Evolutionary conservation across 2,797 vertebrate species (phyloP).

Genomic region (Cryptoblepharus egeriae): DNA sequence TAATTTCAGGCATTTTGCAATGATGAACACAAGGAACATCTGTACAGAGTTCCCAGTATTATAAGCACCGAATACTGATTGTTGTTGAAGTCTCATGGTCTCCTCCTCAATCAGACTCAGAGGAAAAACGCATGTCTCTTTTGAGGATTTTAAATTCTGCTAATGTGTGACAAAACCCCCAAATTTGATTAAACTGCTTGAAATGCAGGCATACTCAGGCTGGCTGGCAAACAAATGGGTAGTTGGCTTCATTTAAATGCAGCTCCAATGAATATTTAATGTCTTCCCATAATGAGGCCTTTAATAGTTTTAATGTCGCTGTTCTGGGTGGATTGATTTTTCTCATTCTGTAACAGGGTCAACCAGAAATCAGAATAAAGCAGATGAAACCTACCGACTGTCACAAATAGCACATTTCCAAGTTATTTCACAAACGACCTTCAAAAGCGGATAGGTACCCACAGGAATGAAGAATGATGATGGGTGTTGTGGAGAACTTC

Average conservation of each 20-base stretch:
- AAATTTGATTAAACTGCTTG: conserved; percentile 26
- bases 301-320: conserved; percentile 36
- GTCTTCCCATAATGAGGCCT: conserved; percentile 29
- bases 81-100: conserved; percentile 18
- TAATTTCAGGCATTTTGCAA: conserved; percentile 60
- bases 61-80: conserved; percentile 59
- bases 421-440: conserved; percentile 47
- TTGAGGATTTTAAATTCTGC: conserved; percentile 21
- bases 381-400: background rate
- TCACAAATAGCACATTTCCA: conserved; percentile 34
- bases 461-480: conserved; percentile 10
- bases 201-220: conserved; percentile 30
- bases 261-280: conserved; percentile 47
- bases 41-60: conserved; percentile 53
- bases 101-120: conserved; percentile 20
- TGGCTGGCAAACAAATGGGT: conserved; percentile 27
- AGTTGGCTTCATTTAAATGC: conserved; percentile 16
- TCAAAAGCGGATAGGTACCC: conserved; percentile 21
- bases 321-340: conserved; percentile 41
- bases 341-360: conserved; percentile 52
- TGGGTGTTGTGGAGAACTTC: background rate
- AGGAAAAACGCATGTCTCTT: conserved; percentile 38
- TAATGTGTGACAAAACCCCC: conserved; percentile 22
- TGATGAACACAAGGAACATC: conserved; percentile 61
- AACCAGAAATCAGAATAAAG: conserved; percentile 33